A percentile compares a stretch with the other conserved stretches of the same genome.
Conservation (phyloP, 2,113 vertebrate species). For the Brachyistius frenatus region DNA sequence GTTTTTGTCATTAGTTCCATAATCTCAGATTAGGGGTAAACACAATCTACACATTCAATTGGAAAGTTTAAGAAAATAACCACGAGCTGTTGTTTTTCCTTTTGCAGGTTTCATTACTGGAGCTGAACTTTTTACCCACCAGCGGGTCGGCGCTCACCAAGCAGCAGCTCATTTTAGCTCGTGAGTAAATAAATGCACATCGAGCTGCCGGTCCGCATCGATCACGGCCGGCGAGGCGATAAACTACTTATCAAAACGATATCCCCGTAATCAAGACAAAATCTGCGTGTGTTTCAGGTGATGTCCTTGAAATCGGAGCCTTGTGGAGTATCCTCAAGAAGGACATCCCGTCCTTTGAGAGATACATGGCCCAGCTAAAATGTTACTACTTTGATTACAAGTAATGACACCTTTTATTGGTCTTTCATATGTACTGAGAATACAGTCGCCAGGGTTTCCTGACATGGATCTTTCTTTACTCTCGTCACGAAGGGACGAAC, state of each 20-base stretch:
- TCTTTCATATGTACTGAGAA: background rate
- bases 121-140: conserved; percentile 94
- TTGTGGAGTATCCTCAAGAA: conserved; percentile 95
- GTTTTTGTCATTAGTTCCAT: too few relatives aligned
- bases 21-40: too few relatives aligned
- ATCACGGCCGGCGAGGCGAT: background rate
- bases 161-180: conserved; percentile 93
- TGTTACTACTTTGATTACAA: conserved; percentile 99
- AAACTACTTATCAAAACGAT: background rate
- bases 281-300: conserved; percentile 82
- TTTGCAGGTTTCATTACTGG: conserved; percentile 89
- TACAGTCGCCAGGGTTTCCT: background rate
- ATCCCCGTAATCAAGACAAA: background rate
- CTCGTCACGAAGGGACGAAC: conserved; percentile 85
- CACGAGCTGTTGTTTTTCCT: background rate
- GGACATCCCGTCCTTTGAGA: conserved; percentile 94
- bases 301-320: conserved; percentile 95
- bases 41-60: too few relatives aligned
- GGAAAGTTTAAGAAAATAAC: background rate
- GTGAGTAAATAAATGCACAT: conserved; percentile 83
- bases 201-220: background rate
- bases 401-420: conserved; percentile 78
- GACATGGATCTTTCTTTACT: background rate
- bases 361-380: conserved; percentile 97
- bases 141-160: conserved; percentile 89